These are phyloP conservation scores for silkworm (Bombyx mori) DNA, from an alignment of 1,140 invertebrate genomes.

Conservation along the genomic window ASM3026992v2 NC_085115.1:1911001-1911500, in stretches of 20 bases:
- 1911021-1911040: constrained; percentile 71
- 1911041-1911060: constrained; percentile 95
- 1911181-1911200: not conserved
- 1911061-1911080: constrained; percentile 92
- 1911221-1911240: not conserved
- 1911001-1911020: not conserved
- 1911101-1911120: constrained; percentile 95
- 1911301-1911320: too few relatives aligned
- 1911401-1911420: too few relatives aligned
- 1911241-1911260: not conserved
- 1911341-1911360: too few relatives aligned
- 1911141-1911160: constrained; percentile 88
- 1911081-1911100: constrained; percentile 99
- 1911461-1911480: too few relatives aligned
- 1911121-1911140: constrained; percentile 96
- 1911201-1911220: constrained; percentile 2
- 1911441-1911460: too few relatives aligned
- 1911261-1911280: not conserved
- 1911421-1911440: too few relatives aligned
- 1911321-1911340: too few relatives aligned
- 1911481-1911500: too few relatives aligned
- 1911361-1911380: too few relatives aligned
- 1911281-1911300: too few relatives aligned
- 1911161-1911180: constrained; percentile 82
- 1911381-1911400: too few relatives aligned